phyloP scores from a whole-genome alignment of 2,888 invertebrate species.

The Eilema caniola region DNA sequence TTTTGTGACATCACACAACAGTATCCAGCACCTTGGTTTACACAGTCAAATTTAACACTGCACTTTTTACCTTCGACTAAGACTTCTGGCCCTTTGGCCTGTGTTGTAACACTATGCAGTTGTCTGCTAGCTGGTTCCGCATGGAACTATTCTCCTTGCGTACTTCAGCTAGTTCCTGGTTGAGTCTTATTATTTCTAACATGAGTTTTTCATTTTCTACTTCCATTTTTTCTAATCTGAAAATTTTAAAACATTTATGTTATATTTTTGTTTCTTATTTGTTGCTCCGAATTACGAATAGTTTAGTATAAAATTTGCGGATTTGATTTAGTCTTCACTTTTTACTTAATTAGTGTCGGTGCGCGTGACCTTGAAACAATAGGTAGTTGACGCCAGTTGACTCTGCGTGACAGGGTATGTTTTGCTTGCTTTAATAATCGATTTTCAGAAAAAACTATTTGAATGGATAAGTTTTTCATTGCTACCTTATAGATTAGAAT shows the following conservation, averaged over 20 bases:
- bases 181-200: slow-evolving; percentile 90
- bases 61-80: slow-evolving; percentile 62
- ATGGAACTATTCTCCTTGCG: slow-evolving; percentile 92
- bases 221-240: slow-evolving; percentile 80
- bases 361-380: too few relatives aligned
- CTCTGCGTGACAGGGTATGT: too few relatives aligned
- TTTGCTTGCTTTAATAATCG: too few relatives aligned
- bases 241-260: slow-evolving; percentile 38
- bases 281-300: too few relatives aligned
- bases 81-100: slow-evolving; percentile 75
- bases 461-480: too few relatives aligned
- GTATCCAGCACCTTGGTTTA: slow-evolving; percentile 60
- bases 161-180: slow-evolving; percentile 90
- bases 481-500: too few relatives aligned
- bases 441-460: too few relatives aligned
- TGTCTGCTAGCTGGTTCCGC: slow-evolving; percentile 88
- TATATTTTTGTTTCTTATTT: too few relatives aligned
- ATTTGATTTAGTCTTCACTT: too few relatives aligned
- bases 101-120: slow-evolving; percentile 84
- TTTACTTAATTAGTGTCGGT: too few relatives aligned
- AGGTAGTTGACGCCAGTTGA: too few relatives aligned
- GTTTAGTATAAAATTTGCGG: too few relatives aligned
- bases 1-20: slow-evolving; percentile 46
- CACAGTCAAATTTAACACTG: slow-evolving; percentile 48
- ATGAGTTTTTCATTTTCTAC: slow-evolving; percentile 91